Percentiles rank a stretch among this genome's conserved stretches.
Evolutionary conservation across 1,140 invertebrate species (phyloP).

Genomic region (Coenobita brevimanus): DNA sequence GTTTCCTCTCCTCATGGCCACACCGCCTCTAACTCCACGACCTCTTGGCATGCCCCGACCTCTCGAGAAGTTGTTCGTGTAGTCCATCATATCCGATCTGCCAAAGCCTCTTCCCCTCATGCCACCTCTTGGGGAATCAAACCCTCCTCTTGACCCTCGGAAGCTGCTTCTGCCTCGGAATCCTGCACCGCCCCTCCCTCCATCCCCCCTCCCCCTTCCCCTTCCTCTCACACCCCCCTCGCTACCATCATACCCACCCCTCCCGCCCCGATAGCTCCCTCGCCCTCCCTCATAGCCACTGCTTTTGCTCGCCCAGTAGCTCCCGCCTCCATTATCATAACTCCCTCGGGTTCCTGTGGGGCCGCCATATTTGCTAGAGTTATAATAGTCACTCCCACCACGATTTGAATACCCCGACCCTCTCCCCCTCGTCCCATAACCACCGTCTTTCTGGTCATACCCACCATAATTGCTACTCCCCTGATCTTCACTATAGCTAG

Average conservation of each 20-base stretch:
- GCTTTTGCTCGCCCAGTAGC: background rate
- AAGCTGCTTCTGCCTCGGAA: background rate
- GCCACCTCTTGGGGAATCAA: background rate
- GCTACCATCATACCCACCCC: background rate
- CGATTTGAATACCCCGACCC: too few relatives aligned
- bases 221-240: background rate
- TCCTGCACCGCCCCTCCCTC: background rate
- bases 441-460: background rate
- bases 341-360: background rate
- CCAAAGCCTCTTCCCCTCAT: background rate
- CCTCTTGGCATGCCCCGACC: background rate
- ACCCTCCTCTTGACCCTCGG: conserved; percentile 7
- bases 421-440: background rate
- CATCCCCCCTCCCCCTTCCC: background rate
- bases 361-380: background rate
- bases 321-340: background rate
- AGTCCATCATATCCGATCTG: conserved; percentile 14
- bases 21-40: background rate
- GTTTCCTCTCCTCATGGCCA: background rate
- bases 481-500: too few relatives aligned
- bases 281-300: background rate
- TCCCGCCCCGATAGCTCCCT: background rate
- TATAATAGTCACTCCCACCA: too few relatives aligned
- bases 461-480: too few relatives aligned
- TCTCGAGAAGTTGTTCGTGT: conserved; percentile 40